phyloP scores from a whole-genome alignment of 2,113 vertebrate genomes.

The Sphyrna mokarran region DNA sequence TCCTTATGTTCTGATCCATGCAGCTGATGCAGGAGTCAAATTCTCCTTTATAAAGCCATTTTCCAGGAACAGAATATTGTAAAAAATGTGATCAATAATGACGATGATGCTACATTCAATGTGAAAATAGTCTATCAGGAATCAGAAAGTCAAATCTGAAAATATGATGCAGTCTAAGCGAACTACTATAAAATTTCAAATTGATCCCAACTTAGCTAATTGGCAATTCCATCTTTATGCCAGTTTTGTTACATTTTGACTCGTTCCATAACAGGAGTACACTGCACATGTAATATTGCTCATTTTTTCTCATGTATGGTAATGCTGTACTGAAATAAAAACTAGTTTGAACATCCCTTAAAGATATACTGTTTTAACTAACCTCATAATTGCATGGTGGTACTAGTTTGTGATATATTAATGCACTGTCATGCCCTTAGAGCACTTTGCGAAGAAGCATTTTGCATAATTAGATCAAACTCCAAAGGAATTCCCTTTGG shows the following conservation, averaged over 20 bases:
- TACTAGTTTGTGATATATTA: not conserved
- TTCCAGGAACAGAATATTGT: not conserved
- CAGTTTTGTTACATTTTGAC: not conserved
- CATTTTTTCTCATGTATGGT: not conserved
- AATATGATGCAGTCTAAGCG: not conserved
- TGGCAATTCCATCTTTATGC: not conserved
- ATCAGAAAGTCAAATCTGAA: slow-evolving; percentile 14
- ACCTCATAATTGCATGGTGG: not conserved
- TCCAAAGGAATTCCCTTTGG: not conserved
- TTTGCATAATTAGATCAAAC: not conserved
- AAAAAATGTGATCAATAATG: not conserved
- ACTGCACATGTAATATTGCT: not conserved
- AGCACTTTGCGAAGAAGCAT: not conserved
- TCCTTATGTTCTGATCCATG: not conserved
- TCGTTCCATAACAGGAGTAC: not conserved
- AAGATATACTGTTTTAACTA: not conserved
- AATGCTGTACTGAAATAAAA: not conserved
- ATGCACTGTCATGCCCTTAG: not conserved
- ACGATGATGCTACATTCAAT: not conserved
- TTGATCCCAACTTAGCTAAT: not conserved
- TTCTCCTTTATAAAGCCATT: not conserved
- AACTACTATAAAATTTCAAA: not conserved
- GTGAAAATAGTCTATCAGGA: not conserved
- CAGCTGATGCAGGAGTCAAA: not conserved
- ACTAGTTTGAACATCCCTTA: slow-evolving; percentile 24